Evolutionary conservation across 2,113 vertebrate species (phyloP).

Genomic region (Phylloscopus trochilus): DNA sequence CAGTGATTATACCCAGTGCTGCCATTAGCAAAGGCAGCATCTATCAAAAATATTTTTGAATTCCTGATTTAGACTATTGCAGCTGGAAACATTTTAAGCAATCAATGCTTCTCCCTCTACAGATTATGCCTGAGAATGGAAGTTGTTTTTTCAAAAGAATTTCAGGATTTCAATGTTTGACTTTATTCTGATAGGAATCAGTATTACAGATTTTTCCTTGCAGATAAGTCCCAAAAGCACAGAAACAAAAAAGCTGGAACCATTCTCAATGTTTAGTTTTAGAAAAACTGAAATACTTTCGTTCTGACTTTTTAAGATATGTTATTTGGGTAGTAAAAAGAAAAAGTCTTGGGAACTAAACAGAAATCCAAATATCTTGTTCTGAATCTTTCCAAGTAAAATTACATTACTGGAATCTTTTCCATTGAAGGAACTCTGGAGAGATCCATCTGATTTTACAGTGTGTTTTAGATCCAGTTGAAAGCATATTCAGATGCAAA

Average conservation of each 20-base stretch:
- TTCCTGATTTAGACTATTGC: constrained; percentile 38
- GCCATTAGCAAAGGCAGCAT: not conserved
- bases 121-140: not conserved
- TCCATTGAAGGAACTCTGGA: not conserved
- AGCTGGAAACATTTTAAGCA: constrained; percentile 52
- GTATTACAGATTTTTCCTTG: not conserved
- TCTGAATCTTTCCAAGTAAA: not conserved
- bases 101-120: not conserved
- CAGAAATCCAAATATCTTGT: not conserved
- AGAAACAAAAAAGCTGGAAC: not conserved
- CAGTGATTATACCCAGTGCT: constrained; percentile 30
- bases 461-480: constrained; percentile 6
- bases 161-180: not conserved
- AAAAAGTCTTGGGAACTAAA: not conserved
- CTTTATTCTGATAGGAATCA: not conserved
- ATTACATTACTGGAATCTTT: not conserved
- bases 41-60: constrained; percentile 38
- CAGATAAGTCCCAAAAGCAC: not conserved
- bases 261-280: not conserved
- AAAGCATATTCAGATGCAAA: constrained; percentile 54
- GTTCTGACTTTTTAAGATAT: not conserved
- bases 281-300: constrained; percentile 7
- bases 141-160: not conserved
- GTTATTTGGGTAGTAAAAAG: not conserved
- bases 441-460: constrained; percentile 24